phyloP scores from a whole-genome alignment of 2,888 invertebrate genomes.

The Imbricaverruca yamaguchii region DNA sequence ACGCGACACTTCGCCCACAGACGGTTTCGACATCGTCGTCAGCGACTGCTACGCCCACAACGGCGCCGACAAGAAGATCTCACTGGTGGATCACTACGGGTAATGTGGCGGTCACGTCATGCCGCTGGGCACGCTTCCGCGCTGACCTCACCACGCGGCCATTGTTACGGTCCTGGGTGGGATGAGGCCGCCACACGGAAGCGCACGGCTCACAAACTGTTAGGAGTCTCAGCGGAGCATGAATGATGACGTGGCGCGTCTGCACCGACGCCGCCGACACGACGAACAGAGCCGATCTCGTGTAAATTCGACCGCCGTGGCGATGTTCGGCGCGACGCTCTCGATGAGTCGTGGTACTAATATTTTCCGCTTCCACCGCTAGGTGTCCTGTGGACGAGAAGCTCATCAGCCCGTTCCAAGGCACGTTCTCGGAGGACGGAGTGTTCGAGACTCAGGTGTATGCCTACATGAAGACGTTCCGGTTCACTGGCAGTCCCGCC shows the following conservation, averaged over 20 bases:
- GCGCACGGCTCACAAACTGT: too few relatives aligned
- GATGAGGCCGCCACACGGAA: too few relatives aligned
- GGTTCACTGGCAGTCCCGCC: slow-evolving; percentile 88
- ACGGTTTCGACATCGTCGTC: slow-evolving; percentile 89
- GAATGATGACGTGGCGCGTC: background rate
- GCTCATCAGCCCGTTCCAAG: slow-evolving; percentile 80
- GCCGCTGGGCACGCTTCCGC: too few relatives aligned
- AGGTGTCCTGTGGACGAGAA: slow-evolving; percentile 89
- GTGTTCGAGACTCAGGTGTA: slow-evolving; percentile 88
- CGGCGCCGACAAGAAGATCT: slow-evolving; percentile 83
- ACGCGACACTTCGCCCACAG: slow-evolving; percentile 45
- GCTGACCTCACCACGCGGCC: too few relatives aligned
- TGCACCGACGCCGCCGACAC: background rate
- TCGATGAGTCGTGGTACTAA: background rate
- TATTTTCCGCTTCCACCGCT: slow-evolving; percentile 34
- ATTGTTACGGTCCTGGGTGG: too few relatives aligned
- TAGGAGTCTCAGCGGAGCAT: background rate
- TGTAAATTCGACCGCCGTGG: background rate
- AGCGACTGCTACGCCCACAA: slow-evolving; percentile 92
- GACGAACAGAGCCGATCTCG: background rate
- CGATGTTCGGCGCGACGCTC: background rate
- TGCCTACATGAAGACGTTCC: slow-evolving; percentile 89
- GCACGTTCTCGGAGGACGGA: slow-evolving; percentile 85
- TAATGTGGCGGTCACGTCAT: slow-evolving; percentile 41
- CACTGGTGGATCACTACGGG: slow-evolving; percentile 86